phyloP scores from a whole-genome alignment of 2,113 vertebrate species.

The Trogon surrucura region DNA sequence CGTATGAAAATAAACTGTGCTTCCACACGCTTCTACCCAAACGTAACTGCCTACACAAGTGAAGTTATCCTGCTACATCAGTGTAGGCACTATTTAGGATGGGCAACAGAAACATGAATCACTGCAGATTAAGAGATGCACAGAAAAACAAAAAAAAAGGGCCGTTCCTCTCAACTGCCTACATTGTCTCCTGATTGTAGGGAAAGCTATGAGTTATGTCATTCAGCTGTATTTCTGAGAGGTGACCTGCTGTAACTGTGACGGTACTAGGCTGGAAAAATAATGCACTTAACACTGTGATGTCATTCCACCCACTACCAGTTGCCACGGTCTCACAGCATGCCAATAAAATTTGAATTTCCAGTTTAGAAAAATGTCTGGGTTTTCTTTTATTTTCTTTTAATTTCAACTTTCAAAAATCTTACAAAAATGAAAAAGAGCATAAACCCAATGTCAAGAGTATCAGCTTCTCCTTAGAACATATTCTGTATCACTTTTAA shows the following conservation, averaged over 20 bases:
- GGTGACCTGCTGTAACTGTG: not conserved
- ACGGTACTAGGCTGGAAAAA: not conserved
- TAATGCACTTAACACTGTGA: not conserved
- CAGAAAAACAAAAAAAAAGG: not conserved
- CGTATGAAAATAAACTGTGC: slow-evolving; percentile 12
- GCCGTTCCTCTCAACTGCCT: not conserved
- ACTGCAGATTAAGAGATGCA: not conserved
- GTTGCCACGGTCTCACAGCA: not conserved
- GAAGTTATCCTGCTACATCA: not conserved
- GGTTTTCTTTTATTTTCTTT: not conserved
- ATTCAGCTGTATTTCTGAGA: not conserved
- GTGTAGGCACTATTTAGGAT: not conserved
- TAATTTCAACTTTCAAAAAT: not conserved
- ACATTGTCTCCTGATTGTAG: not conserved
- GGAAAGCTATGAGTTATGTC: not conserved
- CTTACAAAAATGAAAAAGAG: not conserved
- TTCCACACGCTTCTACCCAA: not conserved
- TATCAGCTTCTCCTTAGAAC: not conserved
- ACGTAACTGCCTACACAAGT: slow-evolving; percentile 7
- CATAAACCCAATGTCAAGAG: not conserved
- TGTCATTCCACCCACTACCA: not conserved
- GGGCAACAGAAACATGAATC: not conserved
- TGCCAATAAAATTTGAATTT: not conserved
- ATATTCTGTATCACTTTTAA: not conserved
- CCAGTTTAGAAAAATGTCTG: not conserved